Percentiles rank a stretch among this genome's conserved stretches.
These are phyloP conservation scores for Tinamus major DNA, from an alignment of 2,797 vertebrate species.

Conservation along the genomic window DNA sequence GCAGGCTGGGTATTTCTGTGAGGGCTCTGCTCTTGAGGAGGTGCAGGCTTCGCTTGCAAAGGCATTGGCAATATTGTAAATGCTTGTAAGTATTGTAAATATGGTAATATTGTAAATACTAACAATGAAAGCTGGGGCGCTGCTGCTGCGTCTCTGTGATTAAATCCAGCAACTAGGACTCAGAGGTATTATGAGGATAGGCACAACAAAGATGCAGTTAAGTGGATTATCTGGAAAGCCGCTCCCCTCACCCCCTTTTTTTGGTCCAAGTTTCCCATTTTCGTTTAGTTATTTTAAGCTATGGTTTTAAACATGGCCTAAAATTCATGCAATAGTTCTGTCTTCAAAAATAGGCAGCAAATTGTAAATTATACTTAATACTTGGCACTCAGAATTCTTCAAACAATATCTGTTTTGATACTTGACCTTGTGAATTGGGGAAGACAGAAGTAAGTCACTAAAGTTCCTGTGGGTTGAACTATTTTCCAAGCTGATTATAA, in stretches of 20 bases:
- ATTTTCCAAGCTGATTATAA: slow-evolving; percentile 69
- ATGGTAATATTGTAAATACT: not conserved
- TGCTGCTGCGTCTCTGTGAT: not conserved
- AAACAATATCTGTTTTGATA: slow-evolving; percentile 1
- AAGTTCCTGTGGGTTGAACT: slow-evolving; percentile 49
- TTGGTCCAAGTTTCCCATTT: not conserved
- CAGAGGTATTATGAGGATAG: slow-evolving; percentile 44
- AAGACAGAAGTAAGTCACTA: slow-evolving; percentile 62
- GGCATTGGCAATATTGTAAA: not conserved
- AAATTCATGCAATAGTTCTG: not conserved
- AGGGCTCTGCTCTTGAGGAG: not conserved
- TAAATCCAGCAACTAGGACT: slow-evolving; percentile 52
- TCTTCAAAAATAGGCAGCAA: not conserved
- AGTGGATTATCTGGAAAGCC: slow-evolving; percentile 53
- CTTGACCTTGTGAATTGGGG: slow-evolving; percentile 2
- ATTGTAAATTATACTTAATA: not conserved
- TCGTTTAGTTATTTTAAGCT: slow-evolving; percentile 37
- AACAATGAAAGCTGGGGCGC: not conserved
- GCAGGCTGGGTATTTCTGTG: not conserved
- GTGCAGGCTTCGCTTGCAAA: not conserved
- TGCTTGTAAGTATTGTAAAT: not conserved
- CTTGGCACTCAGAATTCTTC: not conserved
- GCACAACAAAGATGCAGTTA: slow-evolving; percentile 61
- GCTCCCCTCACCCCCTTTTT: not conserved
- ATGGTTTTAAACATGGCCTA: not conserved